Percentiles rank a stretch among this genome's conserved stretches.
These are phyloP conservation scores for Pampus argenteus DNA, from an alignment of 2,797 vertebrate species.

Conservation along the genomic window DNA sequence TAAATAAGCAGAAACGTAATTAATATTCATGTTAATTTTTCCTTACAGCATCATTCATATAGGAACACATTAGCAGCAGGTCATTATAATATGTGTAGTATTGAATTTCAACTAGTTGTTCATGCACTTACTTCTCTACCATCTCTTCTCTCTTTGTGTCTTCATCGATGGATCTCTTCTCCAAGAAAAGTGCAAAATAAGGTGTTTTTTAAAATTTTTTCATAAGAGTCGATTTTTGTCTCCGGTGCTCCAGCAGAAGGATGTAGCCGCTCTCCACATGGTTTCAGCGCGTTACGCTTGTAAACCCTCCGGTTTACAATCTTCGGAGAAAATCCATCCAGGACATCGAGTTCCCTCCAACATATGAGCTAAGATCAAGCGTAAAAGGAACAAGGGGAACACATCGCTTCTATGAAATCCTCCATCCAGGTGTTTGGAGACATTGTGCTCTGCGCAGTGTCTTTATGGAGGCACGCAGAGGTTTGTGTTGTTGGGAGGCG, in stretches of 20 bases:
- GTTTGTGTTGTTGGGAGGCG: not conserved
- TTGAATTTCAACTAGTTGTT: conserved; percentile 23
- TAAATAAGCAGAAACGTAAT: not conserved
- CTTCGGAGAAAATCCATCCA: conserved; percentile 60
- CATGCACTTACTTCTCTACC: conserved; percentile 83
- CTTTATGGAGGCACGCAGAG: conserved; percentile 3
- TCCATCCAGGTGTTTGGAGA: conserved; percentile 45
- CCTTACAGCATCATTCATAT: not conserved
- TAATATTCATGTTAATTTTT: no score
- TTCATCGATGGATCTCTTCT: conserved; percentile 62
- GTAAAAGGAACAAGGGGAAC: conserved; percentile 1
- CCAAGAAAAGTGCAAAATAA: conserved; percentile 7
- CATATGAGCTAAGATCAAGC: conserved; percentile 36
- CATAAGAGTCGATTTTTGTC: conserved; percentile 21
- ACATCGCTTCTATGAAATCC: conserved; percentile 25
- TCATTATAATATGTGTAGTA: not conserved
- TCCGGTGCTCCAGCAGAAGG: conserved; percentile 31
- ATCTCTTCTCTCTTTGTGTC: conserved; percentile 70
- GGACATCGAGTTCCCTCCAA: conserved; percentile 66
- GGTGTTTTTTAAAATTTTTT: not conserved
- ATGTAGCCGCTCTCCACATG: conserved; percentile 63
- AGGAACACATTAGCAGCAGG: not conserved
- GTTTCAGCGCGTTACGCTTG: conserved; percentile 32
- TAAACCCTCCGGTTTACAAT: conserved; percentile 44
- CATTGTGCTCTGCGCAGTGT: conserved; percentile 26